Conservation (phyloP, 2,888 invertebrate genomes). For the Pristionchus fissidentatus region DNA sequence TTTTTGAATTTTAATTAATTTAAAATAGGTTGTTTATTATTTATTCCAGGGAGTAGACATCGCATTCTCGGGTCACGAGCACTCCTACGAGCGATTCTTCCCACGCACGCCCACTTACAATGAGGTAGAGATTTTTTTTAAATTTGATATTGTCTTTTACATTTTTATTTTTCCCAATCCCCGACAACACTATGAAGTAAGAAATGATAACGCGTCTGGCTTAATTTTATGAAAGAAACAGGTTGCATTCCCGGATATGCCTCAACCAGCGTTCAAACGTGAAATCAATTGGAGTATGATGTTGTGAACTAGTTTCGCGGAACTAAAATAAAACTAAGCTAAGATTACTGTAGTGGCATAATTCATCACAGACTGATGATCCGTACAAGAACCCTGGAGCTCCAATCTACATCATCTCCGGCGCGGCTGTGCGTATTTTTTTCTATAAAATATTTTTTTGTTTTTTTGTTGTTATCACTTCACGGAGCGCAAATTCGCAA, state of each 20-base stretch:
- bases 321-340: conserved; percentile 50
- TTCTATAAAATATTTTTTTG: conserved; percentile 48
- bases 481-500: too few relatives aligned
- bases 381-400: conserved; percentile 86
- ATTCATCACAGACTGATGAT: conserved; percentile 61
- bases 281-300: neutral
- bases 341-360: conserved; percentile 36
- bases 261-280: too few relatives aligned
- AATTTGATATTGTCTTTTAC: neutral
- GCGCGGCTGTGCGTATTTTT: conserved; percentile 82
- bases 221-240: too few relatives aligned
- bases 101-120: conserved; percentile 80
- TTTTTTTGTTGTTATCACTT: too few relatives aligned
- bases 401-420: conserved; percentile 90
- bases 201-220: neutral
- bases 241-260: too few relatives aligned
- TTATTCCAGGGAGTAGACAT: conserved; percentile 86
- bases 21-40: too few relatives aligned
- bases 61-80: conserved; percentile 96
- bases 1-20: too few relatives aligned
- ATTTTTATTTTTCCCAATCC: too few relatives aligned
- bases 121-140: neutral
- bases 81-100: conserved; percentile 94
- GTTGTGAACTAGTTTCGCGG: too few relatives aligned
- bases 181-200: too few relatives aligned